Evolutionary conservation across 1,140 invertebrate species (phyloP).

Genomic region (Cecropterus lyciades): DNA sequence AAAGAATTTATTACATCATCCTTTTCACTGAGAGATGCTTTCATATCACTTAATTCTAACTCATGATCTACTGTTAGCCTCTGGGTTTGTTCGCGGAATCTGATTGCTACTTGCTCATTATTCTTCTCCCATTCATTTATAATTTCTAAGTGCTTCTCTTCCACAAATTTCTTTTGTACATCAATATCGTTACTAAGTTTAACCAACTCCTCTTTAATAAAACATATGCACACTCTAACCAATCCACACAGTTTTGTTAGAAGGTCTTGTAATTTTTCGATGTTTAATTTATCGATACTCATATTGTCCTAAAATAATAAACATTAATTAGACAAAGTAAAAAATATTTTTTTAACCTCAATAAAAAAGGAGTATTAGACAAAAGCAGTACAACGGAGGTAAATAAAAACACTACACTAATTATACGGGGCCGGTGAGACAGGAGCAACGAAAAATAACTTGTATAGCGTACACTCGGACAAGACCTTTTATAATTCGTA

Average conservation of each 20-base stretch:
- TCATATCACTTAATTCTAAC: conserved; percentile 86
- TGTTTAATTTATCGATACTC: conserved; percentile 83
- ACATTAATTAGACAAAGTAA: conserved; percentile 12
- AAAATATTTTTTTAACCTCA: neutral
- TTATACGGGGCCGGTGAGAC: conserved; percentile 86
- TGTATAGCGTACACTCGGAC: conserved; percentile 52
- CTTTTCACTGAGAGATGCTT: conserved; percentile 81
- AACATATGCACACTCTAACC: conserved; percentile 83
- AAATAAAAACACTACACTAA: conserved; percentile 37
- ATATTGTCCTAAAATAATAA: conserved; percentile 84
- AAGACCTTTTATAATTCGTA: too few species aligned
- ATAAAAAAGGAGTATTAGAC: conserved; percentile 24
- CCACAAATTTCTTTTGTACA: conserved; percentile 82
- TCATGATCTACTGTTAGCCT: conserved; percentile 87
- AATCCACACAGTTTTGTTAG: conserved; percentile 79
- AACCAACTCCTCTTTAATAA: conserved; percentile 86
- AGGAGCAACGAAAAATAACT: conserved; percentile 85
- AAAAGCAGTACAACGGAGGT: conserved; percentile 38
- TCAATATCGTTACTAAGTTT: conserved; percentile 83
- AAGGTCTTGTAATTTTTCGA: conserved; percentile 82
- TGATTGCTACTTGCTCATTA: conserved; percentile 81
- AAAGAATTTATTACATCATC: conserved; percentile 85
- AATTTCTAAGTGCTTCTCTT: conserved; percentile 84
- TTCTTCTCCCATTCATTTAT: conserved; percentile 83
- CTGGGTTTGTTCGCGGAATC: conserved; percentile 85